These are phyloP conservation scores for Athene noctua DNA, from an alignment of 2,113 vertebrate genomes.

Conservation along the genomic window DNA sequence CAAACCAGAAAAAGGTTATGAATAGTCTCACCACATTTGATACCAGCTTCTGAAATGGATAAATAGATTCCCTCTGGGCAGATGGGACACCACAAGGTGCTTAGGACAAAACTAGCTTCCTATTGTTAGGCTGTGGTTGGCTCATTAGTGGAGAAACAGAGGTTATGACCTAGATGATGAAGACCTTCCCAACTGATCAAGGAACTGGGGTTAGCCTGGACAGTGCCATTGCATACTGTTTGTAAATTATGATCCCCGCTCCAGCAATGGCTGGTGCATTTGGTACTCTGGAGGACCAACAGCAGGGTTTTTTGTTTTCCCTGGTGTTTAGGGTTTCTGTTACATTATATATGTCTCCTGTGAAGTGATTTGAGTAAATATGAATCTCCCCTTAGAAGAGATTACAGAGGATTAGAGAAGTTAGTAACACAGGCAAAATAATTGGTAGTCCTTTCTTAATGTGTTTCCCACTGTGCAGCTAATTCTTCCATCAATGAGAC, in stretches of 20 bases:
- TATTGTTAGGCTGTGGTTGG: neutral
- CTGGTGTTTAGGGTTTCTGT: neutral
- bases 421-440: slow-evolving; percentile 3
- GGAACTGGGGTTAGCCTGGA: neutral
- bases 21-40: neutral
- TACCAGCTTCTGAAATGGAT: neutral
- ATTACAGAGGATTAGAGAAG: slow-evolving; percentile 58
- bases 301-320: neutral
- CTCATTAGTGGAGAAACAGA: neutral
- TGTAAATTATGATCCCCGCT: neutral
- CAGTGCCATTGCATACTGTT: neutral
- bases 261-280: neutral
- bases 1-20: neutral
- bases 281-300: neutral
- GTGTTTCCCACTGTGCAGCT: slow-evolving; percentile 52
- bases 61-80: neutral
- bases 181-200: neutral
- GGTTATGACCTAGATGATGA: neutral
- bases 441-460: slow-evolving; percentile 45
- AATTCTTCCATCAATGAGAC: slow-evolving; percentile 64
- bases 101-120: neutral
- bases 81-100: neutral
- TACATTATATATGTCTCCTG: neutral
- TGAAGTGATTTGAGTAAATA: slow-evolving; percentile 34
- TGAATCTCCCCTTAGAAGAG: slow-evolving; percentile 29